Evolutionary conservation across 2,888 invertebrate species (phyloP), one percentile per base, ranked within the genome.

Genomic region (Aquatica leii): DNA sequence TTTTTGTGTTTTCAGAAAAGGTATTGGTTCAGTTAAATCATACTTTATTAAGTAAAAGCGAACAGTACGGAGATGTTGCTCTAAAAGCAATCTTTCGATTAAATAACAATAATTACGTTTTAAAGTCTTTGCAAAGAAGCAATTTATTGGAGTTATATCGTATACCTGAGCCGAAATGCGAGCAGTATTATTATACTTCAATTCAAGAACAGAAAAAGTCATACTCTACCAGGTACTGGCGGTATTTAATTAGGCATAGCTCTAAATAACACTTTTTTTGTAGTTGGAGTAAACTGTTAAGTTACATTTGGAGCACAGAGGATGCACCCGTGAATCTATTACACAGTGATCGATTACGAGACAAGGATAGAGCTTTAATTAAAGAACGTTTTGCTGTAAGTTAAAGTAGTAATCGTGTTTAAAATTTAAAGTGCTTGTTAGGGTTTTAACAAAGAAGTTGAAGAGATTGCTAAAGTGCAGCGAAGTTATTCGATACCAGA

Each of bases 401-500:
- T 81, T 48, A 31, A 31, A 31, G 5, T 31, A 31, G 4, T 31
- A 31, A 6, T 6, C 9, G 4, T 31, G 31, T 9, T n/a, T 31
- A 9, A 31, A 31, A 9, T 31, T 4, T 9, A 31, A 9, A 11
- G 11, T 43, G 14, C 6, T 43, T 12, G 4, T 21, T 77, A 96
- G 95, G 91, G 92, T 52, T 98, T 98, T 82, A 97, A 98, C 82
- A 95, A 95, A 78, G 98, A 98, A 82, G 90, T 98, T 79, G 97
- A 98, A 76, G 97, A 97, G 74, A 87, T 92, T 11, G 87, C 90
- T 1, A 90, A 91, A 71, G 87, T 88, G 24, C 97, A 98, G 83
- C 88, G 94, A 65, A 89, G 91, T 34, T 97, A 97, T 84, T 93
- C 95, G 53, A 94, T 98, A 74, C 97, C 98, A 0, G 97, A 98